Conservation (phyloP, 2,888 invertebrate species). For the Stegophylla sp. region DNA sequence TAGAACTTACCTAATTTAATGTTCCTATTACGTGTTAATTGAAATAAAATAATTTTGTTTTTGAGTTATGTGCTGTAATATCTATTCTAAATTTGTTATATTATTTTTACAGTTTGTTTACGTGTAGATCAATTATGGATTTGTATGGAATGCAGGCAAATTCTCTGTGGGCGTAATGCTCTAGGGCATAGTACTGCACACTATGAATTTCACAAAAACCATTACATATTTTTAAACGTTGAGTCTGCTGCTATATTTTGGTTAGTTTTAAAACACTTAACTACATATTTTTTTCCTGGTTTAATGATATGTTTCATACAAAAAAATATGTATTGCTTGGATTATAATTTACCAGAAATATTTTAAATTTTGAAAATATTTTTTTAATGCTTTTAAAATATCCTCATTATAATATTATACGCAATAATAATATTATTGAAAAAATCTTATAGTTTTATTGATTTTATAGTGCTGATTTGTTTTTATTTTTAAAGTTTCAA, state of each 20-base stretch:
- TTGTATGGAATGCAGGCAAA: conserved; percentile 76
- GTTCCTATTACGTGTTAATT: no score
- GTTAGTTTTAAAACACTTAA: conserved; percentile 66
- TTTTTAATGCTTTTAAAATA: not conserved
- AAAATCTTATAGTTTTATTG: not conserved
- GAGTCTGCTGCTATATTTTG: conserved; percentile 78
- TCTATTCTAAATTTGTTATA: not conserved
- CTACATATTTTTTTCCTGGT: not conserved
- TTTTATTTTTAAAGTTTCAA: conserved; percentile 57
- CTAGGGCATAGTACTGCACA: conserved; percentile 79
- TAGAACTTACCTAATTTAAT: no score
- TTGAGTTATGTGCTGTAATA: no score
- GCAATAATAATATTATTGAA: not conserved
- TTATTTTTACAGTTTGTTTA: conserved; percentile 41
- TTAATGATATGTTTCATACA: conserved; percentile 26
- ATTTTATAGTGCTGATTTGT: not conserved
- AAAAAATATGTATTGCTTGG: conserved; percentile 16
- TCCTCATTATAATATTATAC: not conserved
- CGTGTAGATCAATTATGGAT: conserved; percentile 70
- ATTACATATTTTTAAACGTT: conserved; percentile 80
- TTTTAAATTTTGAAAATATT: not conserved
- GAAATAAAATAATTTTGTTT: no score
- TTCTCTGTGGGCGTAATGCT: conserved; percentile 80
- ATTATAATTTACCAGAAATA: conserved; percentile 19
- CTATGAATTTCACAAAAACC: conserved; percentile 70